phyloP scores from a whole-genome alignment of 2,888 invertebrate genomes.

The Amblyjoppa proteus region DNA sequence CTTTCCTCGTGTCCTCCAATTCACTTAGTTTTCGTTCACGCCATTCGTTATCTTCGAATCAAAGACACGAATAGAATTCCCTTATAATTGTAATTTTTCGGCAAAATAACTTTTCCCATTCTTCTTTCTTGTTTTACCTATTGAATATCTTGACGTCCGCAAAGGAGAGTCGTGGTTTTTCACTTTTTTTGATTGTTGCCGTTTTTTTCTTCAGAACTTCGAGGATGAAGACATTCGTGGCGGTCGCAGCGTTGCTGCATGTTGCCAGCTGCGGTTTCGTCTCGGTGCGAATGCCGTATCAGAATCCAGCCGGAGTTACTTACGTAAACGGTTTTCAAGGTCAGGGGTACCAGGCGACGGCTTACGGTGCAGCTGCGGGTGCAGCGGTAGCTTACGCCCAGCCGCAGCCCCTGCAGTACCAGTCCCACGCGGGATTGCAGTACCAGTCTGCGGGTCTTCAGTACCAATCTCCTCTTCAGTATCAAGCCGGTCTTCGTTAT shows the following conservation, averaged over 20 bases:
- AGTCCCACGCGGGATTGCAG: slow-evolving; percentile 51
- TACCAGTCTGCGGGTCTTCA: slow-evolving; percentile 54
- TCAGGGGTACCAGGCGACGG: slow-evolving; percentile 74
- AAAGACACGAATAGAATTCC: neutral
- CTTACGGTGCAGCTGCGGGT: slow-evolving; percentile 68
- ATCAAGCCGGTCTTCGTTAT: slow-evolving; percentile 64
- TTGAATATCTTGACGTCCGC: neutral
- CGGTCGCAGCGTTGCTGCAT: slow-evolving; percentile 80
- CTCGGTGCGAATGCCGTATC: slow-evolving; percentile 84
- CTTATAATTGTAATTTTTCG: neutral
- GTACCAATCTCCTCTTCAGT: slow-evolving; percentile 60
- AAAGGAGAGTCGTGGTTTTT: neutral
- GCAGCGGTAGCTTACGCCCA: slow-evolving; percentile 60
- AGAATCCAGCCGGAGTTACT: slow-evolving; percentile 86
- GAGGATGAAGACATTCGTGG: slow-evolving; percentile 81
- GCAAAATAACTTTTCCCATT: neutral
- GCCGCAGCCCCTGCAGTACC: slow-evolving; percentile 55
- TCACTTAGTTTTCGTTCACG: neutral
- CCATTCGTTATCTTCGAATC: neutral
- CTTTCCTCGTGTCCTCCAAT: neutral
- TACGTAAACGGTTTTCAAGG: slow-evolving; percentile 82
- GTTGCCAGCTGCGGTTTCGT: slow-evolving; percentile 79
- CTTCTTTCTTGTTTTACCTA: neutral
- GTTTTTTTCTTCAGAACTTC: slow-evolving; percentile 45
- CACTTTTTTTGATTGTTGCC: neutral